A percentile compares a stretch with the other conserved stretches of the same genome.
These are phyloP conservation scores for Brevipalpus yothersi DNA, from an alignment of 1,140 invertebrate genomes.

Conservation along the genomic window DNA sequence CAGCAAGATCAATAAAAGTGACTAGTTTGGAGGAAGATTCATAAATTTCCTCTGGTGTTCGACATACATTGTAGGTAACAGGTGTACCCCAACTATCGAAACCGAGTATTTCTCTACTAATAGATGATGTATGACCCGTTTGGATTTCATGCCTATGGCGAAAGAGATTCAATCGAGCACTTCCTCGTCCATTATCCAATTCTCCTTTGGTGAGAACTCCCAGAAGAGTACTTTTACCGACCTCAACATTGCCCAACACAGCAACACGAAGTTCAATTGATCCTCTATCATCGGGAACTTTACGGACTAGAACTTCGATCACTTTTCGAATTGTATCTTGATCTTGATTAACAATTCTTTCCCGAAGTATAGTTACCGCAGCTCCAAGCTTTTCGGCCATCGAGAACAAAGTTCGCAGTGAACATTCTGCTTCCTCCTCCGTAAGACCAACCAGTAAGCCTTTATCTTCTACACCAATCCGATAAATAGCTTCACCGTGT, in stretches of 20 bases:
- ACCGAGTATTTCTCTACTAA: conserved; percentile 85
- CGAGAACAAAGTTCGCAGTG: conserved; percentile 62
- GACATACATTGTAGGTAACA: conserved; percentile 67
- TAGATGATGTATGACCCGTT: conserved; percentile 79
- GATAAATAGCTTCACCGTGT: conserved; percentile 82
- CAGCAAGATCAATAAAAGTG: conserved; percentile 85
- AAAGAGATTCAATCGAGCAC: conserved; percentile 81
- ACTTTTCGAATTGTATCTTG: conserved; percentile 22
- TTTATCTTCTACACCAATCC: conserved; percentile 52
- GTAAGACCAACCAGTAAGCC: conserved; percentile 33
- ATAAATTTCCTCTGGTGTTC: conserved; percentile 79
- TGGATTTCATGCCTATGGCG: conserved; percentile 88
- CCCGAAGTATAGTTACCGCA: conserved; percentile 43
- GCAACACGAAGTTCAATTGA: conserved; percentile 67
- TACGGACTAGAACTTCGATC: conserved; percentile 67
- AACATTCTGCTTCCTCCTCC: conserved; percentile 62
- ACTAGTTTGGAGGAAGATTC: conserved; percentile 68
- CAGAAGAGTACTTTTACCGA: conserved; percentile 20
- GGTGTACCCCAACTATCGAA: conserved; percentile 50
- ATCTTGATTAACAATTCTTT: conserved; percentile 23
- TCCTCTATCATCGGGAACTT: conserved; percentile 73
- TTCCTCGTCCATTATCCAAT: conserved; percentile 73
- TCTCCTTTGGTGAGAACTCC: conserved; percentile 86
- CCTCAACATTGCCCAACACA: conserved; percentile 74
- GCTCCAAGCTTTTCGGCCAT: conserved; percentile 55